Evolutionary conservation across 2,797 vertebrate genomes (phyloP).

Genomic region (Characodon lateralis): DNA sequence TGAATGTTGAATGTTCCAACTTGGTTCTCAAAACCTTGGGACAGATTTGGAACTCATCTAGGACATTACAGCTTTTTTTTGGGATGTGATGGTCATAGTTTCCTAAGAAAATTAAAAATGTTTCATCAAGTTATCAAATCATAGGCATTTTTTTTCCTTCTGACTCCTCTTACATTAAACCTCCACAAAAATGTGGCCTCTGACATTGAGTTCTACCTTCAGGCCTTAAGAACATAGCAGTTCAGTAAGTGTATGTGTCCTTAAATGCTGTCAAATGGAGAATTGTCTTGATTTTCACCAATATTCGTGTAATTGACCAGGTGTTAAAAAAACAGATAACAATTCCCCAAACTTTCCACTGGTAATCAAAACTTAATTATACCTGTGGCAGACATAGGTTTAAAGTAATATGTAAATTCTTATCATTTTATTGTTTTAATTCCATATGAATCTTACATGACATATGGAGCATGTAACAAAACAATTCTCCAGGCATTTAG

Average conservation of each 20-base stretch:
- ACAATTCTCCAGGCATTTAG: not conserved
- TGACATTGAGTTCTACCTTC: not conserved
- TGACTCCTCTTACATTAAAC: not conserved
- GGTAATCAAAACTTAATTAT: not conserved
- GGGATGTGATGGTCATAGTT: too few relatives aligned
- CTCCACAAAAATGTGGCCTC: not conserved
- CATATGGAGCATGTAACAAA: not conserved
- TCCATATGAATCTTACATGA: not conserved
- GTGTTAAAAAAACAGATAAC: not conserved
- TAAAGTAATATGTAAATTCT: not conserved
- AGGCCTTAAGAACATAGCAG: not conserved
- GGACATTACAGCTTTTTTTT: not conserved
- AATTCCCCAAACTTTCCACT: not conserved
- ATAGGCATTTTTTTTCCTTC: not conserved
- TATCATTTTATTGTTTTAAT: not conserved
- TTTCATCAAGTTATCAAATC: not conserved
- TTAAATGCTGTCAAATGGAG: not conserved
- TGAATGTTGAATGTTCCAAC: not conserved
- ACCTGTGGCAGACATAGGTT: too few relatives aligned
- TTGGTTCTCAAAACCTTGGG: not conserved
- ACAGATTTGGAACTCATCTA: not conserved
- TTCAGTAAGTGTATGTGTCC: not conserved
- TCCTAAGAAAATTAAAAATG: not conserved
- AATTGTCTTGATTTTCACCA: not conserved
- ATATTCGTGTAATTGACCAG: not conserved